These are phyloP conservation scores for Cremastinae sp. DNA, from an alignment of 2,888 invertebrate species.

Conservation along the genomic window DNA sequence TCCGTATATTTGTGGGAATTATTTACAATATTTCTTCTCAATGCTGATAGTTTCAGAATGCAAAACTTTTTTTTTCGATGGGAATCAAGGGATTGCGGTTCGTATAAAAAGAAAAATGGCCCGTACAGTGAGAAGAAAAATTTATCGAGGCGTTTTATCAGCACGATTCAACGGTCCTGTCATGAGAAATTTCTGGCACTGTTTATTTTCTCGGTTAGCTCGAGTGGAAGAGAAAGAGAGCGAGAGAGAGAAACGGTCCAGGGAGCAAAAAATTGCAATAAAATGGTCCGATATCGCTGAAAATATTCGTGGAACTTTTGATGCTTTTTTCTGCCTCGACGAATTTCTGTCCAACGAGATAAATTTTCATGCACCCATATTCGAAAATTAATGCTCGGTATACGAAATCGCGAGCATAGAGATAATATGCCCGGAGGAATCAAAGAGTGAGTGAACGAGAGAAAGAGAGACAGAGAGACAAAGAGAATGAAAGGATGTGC, in stretches of 20 bases:
- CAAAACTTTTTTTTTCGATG: neutral
- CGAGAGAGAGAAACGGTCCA: neutral
- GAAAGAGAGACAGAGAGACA: neutral
- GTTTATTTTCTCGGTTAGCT: conserved; percentile 8
- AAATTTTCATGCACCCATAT: conserved; percentile 33
- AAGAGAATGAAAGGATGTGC: neutral
- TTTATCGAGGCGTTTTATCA: conserved; percentile 1
- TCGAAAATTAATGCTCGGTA: conserved; percentile 32
- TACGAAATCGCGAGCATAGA: too few species aligned
- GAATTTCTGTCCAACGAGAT: conserved; percentile 31
- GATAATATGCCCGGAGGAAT: too few species aligned
- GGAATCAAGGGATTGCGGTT: neutral
- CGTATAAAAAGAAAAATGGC: neutral
- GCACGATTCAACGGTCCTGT: neutral
- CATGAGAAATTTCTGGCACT: conserved; percentile 5
- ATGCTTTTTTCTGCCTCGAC: conserved; percentile 4
- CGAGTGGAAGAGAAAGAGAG: neutral
- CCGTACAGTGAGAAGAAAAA: neutral
- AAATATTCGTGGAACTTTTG: conserved; percentile 13
- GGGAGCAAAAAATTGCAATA: too few species aligned
- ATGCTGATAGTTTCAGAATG: neutral
- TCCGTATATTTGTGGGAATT: neutral
- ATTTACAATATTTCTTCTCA: neutral
- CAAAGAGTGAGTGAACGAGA: neutral
- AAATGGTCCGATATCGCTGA: conserved; percentile 20